Evolutionary conservation across 2,797 vertebrate species (phyloP).

Genomic region (Halcyon chelicuti): DNA sequence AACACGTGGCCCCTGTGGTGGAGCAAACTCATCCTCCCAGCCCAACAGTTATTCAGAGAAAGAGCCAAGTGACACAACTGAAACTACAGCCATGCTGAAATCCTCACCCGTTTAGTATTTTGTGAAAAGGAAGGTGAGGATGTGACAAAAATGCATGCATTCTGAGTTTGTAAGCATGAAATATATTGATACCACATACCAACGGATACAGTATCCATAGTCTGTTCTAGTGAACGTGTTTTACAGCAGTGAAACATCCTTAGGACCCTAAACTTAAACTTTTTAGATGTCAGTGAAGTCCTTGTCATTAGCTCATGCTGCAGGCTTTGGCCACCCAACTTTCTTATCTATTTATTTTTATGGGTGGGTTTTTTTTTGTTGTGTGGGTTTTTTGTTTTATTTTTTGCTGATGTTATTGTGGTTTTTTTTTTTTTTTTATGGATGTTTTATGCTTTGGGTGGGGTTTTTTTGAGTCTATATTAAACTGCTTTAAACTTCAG

Average conservation of each 20-base stretch:
- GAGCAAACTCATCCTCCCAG: background rate
- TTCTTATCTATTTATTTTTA: background rate
- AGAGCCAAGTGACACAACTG: background rate
- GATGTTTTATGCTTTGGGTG: background rate
- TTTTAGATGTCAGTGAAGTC: background rate
- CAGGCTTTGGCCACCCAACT: background rate
- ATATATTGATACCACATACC: background rate
- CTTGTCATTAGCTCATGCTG: background rate
- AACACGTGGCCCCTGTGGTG: background rate
- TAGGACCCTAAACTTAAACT: background rate
- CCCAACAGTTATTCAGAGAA: background rate
- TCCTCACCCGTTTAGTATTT: background rate
- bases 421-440: background rate
- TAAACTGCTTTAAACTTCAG: background rate
- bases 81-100: background rate
- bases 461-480: background rate
- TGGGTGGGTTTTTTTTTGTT: background rate
- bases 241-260: background rate
- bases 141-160: background rate
- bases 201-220: fast-evolving
- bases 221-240: background rate
- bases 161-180: background rate
- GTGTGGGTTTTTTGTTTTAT: background rate
- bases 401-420: no score
- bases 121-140: background rate